Percentiles rank a stretch among this genome's conserved stretches.
Conservation (phyloP, 2,797 vertebrate species). For the Liasis olivaceus region DNA sequence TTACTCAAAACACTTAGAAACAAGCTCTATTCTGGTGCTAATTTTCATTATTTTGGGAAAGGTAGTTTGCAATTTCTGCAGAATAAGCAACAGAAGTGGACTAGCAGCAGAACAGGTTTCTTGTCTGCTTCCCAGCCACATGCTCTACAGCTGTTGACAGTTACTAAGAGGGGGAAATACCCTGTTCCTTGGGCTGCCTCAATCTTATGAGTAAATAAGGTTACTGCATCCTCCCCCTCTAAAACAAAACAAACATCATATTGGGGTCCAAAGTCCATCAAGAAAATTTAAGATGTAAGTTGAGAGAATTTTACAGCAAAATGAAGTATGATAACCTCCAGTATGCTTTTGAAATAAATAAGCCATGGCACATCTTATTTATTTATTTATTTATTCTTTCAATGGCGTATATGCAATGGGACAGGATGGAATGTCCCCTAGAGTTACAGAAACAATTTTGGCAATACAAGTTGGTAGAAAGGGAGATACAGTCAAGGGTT, state of each 20-base stretch:
- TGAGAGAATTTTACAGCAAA: background rate
- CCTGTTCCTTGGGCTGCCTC: conserved; percentile 2
- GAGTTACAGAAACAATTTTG: background rate
- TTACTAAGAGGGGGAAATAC: conserved; percentile 5
- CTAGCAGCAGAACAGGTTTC: conserved; percentile 13
- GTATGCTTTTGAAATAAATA: background rate
- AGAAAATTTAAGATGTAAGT: background rate
- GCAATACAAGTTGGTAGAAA: background rate
- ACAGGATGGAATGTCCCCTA: background rate
- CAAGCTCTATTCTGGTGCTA: background rate
- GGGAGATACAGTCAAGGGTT: background rate
- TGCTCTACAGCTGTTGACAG: conserved; percentile 16
- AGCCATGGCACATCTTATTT: background rate
- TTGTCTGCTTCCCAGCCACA: conserved; percentile 22
- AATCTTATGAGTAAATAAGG: conserved; percentile 11
- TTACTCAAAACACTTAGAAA: conserved; percentile 3
- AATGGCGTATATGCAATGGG: background rate
- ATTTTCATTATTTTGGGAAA: background rate
- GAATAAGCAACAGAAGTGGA: background rate
- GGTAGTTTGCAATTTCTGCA: background rate
- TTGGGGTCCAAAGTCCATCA: background rate
- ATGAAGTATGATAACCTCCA: conserved; percentile 15
- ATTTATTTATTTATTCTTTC: background rate
- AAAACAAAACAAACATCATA: background rate
- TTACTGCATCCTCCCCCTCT: background rate